A percentile compares a stretch with the other conserved stretches of the same genome.
phyloP scores from a whole-genome alignment of 2,888 invertebrate genomes.

The Octonoba sinensis region DNA sequence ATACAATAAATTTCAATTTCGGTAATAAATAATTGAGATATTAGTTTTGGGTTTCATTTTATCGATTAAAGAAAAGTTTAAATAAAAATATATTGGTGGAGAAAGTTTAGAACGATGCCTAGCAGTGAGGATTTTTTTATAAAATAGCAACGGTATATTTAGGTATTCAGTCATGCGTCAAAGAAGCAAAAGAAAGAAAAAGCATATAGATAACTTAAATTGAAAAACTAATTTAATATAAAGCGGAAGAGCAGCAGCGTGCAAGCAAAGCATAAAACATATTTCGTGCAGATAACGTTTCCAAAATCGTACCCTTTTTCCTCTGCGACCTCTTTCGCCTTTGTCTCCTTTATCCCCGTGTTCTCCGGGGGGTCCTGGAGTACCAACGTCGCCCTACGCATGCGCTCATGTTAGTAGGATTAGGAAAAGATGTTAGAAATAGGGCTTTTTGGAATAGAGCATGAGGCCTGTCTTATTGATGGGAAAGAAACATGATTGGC shows the following conservation, averaged over 20 bases:
- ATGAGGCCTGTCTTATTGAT: no score
- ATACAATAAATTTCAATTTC: no score
- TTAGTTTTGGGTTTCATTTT: no score
- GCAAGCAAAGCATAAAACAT: conserved; percentile 14
- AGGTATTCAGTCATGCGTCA: conserved; percentile 18
- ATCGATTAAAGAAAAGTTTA: no score
- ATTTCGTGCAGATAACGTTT: conserved; percentile 37
- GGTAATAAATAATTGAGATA: no score
- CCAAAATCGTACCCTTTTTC: conserved; percentile 85
- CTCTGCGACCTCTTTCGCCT: conserved; percentile 90
- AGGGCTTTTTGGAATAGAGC: no score
- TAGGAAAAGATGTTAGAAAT: not conserved
- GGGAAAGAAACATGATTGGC: no score
- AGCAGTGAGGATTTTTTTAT: not conserved
- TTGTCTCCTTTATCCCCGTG: conserved; percentile 81
- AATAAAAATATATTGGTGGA: not conserved
- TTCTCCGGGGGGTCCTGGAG: conserved; percentile 76
- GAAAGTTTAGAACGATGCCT: not conserved
- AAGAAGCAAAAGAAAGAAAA: conserved; percentile 13
- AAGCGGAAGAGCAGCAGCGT: conserved; percentile 4
- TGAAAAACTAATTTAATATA: not conserved
- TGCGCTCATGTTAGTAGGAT: not conserved
- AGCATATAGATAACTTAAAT: not conserved
- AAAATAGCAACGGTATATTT: not conserved
- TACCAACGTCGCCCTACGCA: conserved; percentile 71